Conservation (phyloP, 2,888 invertebrate genomes). For the Mayetiola destructor region DNA sequence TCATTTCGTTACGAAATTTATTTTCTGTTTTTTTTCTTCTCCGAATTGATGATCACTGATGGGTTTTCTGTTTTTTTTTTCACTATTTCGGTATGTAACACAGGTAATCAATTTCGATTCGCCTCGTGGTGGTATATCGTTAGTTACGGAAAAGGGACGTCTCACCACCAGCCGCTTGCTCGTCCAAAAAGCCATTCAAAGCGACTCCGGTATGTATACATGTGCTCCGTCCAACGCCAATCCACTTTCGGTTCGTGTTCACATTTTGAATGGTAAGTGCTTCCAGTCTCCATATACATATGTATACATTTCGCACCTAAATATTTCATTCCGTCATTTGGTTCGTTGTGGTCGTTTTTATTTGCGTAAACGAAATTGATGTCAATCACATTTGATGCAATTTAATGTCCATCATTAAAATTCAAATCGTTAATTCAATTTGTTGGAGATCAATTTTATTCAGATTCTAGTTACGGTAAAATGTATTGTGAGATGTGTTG, state of each 20-base stretch:
- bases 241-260: conserved; percentile 61
- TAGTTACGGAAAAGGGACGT: conserved; percentile 74
- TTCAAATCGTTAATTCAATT: too few relatives aligned
- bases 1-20: background rate
- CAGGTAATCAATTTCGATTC: conserved; percentile 93
- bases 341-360: too few relatives aligned
- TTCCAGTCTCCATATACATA: background rate
- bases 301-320: too few relatives aligned
- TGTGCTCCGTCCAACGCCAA: conserved; percentile 75
- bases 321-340: too few relatives aligned
- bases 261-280: conserved; percentile 70
- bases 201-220: conserved; percentile 70
- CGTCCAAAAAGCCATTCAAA: conserved; percentile 64
- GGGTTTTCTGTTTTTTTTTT: too few relatives aligned
- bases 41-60: background rate
- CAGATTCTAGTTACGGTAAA: too few relatives aligned
- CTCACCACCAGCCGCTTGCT: conserved; percentile 69
- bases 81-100: conserved; percentile 20
- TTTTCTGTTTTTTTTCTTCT: background rate
- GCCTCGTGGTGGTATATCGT: conserved; percentile 76
- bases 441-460: too few relatives aligned
- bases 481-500: too few relatives aligned
- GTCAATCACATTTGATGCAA: too few relatives aligned
- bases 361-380: too few relatives aligned
- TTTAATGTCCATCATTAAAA: too few relatives aligned